Conservation (phyloP, 23 tunicate species). For the Diplosoma virens region DNA sequence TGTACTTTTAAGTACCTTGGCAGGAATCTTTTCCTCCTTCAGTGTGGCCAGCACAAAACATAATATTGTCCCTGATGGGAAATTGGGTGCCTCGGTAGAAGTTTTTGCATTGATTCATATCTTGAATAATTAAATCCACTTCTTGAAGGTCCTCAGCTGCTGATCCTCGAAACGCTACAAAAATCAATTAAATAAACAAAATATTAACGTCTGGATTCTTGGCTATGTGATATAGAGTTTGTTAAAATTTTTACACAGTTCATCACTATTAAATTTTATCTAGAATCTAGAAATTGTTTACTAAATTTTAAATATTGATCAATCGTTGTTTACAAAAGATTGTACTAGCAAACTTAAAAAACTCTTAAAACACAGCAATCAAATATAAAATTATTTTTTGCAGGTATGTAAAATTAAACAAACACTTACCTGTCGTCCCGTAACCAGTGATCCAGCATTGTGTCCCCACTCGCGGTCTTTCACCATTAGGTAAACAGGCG, state of each 20-base stretch:
- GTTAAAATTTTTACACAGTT: too few species aligned
- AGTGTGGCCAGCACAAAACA: conserved; percentile 79
- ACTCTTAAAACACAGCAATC: too few species aligned
- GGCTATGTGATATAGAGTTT: too few species aligned
- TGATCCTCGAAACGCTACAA: conserved; percentile 41
- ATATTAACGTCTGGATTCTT: too few species aligned
- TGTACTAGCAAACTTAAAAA: too few species aligned
- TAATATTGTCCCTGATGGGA: conserved; percentile 38
- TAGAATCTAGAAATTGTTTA: too few species aligned
- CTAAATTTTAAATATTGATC: too few species aligned
- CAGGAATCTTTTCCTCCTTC: conserved; percentile 88
- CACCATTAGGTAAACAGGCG: conserved; percentile 66
- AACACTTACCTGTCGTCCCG: conserved; percentile 54
- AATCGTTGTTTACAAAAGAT: too few species aligned
- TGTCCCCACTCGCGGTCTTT: conserved; percentile 40
- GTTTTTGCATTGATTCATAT: conserved; percentile 12
- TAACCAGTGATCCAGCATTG: conserved; percentile 56
- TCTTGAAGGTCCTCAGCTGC: conserved; percentile 53
- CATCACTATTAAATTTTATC: too few species aligned
- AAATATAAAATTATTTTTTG: too few species aligned
- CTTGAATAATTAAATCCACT: conserved; percentile 58
- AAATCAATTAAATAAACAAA: neutral
- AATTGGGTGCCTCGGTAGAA: conserved; percentile 26
- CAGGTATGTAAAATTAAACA: too few species aligned
- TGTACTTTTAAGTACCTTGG: conserved; percentile 37